Conservation (phyloP, 37 sponge, comb jelly and placozoan genomes). For the Hexactinellida sp. region DNA sequence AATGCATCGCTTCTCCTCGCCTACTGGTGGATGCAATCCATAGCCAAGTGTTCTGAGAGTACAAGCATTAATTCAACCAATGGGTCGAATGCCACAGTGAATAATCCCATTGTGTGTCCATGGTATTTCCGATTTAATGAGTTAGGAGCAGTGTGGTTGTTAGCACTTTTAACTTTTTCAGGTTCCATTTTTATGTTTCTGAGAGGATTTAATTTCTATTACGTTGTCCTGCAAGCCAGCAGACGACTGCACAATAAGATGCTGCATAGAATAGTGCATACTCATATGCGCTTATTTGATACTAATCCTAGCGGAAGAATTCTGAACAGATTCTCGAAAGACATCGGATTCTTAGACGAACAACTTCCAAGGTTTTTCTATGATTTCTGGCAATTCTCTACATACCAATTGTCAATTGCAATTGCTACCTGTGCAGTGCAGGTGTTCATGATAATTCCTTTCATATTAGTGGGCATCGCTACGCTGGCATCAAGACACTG, state of each 20-base stretch:
- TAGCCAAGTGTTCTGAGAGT: not conserved
- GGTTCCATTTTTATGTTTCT: not conserved
- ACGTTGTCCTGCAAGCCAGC: not conserved
- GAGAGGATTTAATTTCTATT: not conserved
- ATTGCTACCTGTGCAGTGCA: constrained; percentile 14
- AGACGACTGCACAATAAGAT: not conserved
- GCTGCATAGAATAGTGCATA: not conserved
- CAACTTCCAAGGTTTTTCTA: constrained; percentile 19
- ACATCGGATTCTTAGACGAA: constrained; percentile 31
- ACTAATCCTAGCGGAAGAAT: constrained; percentile 40
- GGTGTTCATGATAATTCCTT: constrained; percentile 18
- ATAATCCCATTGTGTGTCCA: no score
- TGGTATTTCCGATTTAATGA: not conserved
- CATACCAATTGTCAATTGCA: constrained; percentile 8
- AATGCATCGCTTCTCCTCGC: not conserved
- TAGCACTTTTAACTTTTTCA: not conserved
- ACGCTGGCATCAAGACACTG: not conserved
- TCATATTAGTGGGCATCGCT: constrained; percentile 18
- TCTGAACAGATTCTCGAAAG: constrained; percentile 36
- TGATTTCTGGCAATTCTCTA: not conserved
- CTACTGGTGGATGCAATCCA: constrained; percentile 16
- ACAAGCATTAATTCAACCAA: not conserved
- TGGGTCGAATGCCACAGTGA: not conserved
- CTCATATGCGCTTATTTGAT: constrained; percentile 28
- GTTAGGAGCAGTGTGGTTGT: not conserved